These are phyloP conservation scores for Mus caroli DNA, from an alignment of 2,797 vertebrate genomes.

Conservation along the genomic window DNA sequence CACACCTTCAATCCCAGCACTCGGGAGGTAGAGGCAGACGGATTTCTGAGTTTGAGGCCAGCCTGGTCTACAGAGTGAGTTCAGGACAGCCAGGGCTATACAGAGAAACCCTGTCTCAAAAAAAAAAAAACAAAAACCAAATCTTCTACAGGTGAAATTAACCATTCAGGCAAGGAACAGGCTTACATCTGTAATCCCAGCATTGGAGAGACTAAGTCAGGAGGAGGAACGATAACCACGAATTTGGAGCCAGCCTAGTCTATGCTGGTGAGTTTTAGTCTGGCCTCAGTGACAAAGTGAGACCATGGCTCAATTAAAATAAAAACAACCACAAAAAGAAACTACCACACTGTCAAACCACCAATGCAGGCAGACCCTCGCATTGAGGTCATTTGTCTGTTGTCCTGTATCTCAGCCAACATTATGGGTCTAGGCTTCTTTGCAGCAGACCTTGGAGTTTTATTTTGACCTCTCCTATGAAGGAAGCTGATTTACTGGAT, in stretches of 20 bases:
- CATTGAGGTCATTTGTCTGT: background rate
- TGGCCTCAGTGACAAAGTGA: background rate
- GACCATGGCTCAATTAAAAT: background rate
- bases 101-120: too few species aligned
- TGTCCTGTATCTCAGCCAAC: background rate
- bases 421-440: background rate
- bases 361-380: background rate
- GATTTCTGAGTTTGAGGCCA: too few species aligned
- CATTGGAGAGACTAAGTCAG: background rate
- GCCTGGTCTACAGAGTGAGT: too few species aligned
- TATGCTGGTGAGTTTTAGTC: background rate
- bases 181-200: too few species aligned
- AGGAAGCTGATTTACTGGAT: conserved; percentile 16
- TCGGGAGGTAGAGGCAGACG: too few species aligned
- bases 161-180: background rate
- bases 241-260: background rate
- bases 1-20: too few species aligned
- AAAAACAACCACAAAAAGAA: background rate
- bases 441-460: background rate
- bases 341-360: too few species aligned
- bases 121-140: too few species aligned
- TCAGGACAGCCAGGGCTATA: too few species aligned
- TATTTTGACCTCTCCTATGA: conserved; percentile 20
- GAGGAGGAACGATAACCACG: background rate
- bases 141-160: background rate